A percentile compares a stretch with the other conserved stretches of the same genome.
phyloP scores from a whole-genome alignment of 2,888 invertebrate genomes.

The Andricus curvator region DNA sequence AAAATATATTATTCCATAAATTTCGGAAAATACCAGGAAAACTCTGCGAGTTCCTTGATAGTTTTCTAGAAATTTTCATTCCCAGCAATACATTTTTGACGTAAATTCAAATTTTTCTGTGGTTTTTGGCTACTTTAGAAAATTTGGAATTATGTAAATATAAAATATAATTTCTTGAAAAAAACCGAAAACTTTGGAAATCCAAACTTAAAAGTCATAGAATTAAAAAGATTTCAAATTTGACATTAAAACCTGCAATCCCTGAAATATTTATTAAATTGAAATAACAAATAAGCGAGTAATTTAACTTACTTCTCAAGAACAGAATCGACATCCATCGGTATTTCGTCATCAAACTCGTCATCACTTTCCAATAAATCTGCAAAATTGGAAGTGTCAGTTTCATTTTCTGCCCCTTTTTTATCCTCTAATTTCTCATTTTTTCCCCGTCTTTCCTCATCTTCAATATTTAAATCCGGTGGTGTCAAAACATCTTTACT shows the following conservation, averaged over 20 bases:
- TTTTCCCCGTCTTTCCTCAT: slow-evolving; percentile 44
- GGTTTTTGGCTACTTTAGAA: no score
- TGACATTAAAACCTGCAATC: neutral
- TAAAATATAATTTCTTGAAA: no score
- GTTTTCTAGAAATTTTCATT: no score
- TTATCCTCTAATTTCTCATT: neutral
- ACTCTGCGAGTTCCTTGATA: no score
- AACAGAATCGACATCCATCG: neutral
- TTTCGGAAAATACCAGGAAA: neutral
- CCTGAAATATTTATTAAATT: neutral
- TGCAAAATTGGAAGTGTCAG: neutral
- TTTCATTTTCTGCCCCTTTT: slow-evolving; percentile 43
- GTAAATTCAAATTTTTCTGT: no score
- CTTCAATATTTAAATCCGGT: neutral
- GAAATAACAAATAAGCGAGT: neutral
- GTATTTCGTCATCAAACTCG: neutral
- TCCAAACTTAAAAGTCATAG: no score
- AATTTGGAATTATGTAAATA: no score
- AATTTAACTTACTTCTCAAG: neutral
- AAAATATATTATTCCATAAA: neutral
- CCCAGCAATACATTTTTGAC: no score
- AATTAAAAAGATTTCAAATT: no score
- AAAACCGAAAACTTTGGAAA: no score
- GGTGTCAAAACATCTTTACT: slow-evolving; percentile 50
- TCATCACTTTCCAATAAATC: neutral